Evolutionary conservation across 2,113 vertebrate genomes (phyloP).

Genomic region (Urocitellus parryii): DNA sequence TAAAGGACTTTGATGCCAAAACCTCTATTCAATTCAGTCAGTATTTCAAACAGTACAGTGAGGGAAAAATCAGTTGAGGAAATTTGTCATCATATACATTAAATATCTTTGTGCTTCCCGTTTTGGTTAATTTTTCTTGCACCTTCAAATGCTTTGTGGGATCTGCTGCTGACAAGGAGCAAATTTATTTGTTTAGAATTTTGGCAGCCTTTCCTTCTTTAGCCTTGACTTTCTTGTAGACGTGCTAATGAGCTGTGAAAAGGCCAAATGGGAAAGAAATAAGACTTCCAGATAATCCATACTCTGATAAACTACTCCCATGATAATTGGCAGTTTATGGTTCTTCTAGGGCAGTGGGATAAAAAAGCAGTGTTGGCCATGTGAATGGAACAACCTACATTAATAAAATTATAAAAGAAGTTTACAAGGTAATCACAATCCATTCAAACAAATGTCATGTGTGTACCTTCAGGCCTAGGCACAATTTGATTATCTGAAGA

Average conservation of each 20-base stretch:
- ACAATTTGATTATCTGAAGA: slow-evolving; percentile 63
- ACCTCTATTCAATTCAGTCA: background rate
- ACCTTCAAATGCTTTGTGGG: slow-evolving; percentile 23
- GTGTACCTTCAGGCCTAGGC: slow-evolving; percentile 61
- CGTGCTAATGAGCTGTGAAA: slow-evolving; percentile 78
- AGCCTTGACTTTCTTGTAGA: slow-evolving; percentile 69
- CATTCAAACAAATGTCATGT: slow-evolving; percentile 58
- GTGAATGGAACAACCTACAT: background rate
- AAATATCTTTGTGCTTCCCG: background rate
- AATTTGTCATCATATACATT: background rate
- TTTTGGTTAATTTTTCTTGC: slow-evolving; percentile 44
- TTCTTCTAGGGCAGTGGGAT: slow-evolving; percentile 43
- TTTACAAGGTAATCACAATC: slow-evolving; percentile 48
- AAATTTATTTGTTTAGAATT: slow-evolving; percentile 65
- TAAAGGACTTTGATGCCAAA: background rate
- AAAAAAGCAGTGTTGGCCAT: slow-evolving; percentile 41
- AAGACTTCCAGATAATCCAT: slow-evolving; percentile 63
- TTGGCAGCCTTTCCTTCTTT: slow-evolving; percentile 43
- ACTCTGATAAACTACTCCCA: slow-evolving; percentile 64
- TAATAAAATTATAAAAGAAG: slow-evolving; percentile 61
- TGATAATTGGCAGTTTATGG: slow-evolving; percentile 63
- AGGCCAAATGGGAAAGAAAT: slow-evolving; percentile 71
- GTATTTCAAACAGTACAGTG: background rate
- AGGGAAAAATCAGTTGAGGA: background rate
- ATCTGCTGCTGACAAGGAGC: slow-evolving; percentile 20